phyloP scores from a whole-genome alignment of 2,113 vertebrate species.

The Cisticola juncidis region DNA sequence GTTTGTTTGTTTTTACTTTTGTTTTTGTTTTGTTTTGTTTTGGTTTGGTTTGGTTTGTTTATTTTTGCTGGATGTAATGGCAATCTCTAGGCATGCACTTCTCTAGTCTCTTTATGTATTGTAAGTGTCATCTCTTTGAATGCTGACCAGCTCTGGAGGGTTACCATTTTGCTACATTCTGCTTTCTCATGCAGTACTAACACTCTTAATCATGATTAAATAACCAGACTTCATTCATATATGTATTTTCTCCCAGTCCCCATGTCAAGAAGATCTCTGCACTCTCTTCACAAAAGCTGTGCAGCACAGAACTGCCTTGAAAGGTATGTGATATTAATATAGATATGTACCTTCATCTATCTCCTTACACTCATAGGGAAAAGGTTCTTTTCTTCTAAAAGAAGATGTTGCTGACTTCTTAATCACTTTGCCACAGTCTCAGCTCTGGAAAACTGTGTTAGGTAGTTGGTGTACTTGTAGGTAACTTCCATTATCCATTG shows the following conservation, averaged over 20 bases:
- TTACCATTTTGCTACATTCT: background rate
- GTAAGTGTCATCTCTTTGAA: background rate
- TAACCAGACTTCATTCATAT: background rate
- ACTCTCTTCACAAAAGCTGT: background rate
- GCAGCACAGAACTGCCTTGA: background rate
- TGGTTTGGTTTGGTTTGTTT: too few relatives aligned
- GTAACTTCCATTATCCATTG: background rate
- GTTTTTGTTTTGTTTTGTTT: too few relatives aligned
- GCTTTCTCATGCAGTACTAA: background rate
- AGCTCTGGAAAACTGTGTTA: background rate
- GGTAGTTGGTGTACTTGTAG: background rate
- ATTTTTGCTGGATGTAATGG: background rate
- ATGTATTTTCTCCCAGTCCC: background rate
- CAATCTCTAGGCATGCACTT: background rate
- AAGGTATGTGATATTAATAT: background rate
- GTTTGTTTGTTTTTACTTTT: too few relatives aligned
- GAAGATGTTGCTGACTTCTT: background rate
- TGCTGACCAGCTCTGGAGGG: background rate
- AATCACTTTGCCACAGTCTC: background rate
- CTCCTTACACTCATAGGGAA: background rate
- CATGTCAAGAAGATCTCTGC: background rate
- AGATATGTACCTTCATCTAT: background rate
- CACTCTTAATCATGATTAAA: background rate
- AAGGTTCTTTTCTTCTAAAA: background rate
- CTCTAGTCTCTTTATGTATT: background rate